phyloP scores from a whole-genome alignment of 2,113 vertebrate species.

The Syngnathus scovelli region DNA sequence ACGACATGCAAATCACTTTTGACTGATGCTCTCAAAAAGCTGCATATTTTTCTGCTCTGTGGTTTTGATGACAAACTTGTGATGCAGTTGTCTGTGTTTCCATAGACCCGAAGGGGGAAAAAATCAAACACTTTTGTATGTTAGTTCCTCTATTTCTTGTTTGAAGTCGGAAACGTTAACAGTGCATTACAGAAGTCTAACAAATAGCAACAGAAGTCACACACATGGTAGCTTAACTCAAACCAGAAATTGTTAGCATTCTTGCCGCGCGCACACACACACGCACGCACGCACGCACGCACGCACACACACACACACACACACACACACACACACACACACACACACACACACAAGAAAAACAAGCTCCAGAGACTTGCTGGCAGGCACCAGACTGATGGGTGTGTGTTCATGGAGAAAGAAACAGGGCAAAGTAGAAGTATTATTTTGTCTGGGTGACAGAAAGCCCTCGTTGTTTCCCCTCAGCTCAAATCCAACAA shows the following conservation, averaged over 20 bases:
- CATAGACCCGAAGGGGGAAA: not conserved
- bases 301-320: conserved; percentile 23
- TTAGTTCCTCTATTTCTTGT: conserved; percentile 23
- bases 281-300: conserved; percentile 7
- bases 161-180: conserved; percentile 43
- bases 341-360: conserved; percentile 20
- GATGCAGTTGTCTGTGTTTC: conserved; percentile 26
- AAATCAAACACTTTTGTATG: conserved; percentile 14
- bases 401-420: conserved; percentile 40
- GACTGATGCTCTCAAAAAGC: conserved; percentile 13
- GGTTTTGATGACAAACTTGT: conserved; percentile 27
- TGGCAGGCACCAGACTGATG: conserved; percentile 43
- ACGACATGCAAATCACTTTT: conserved; percentile 21
- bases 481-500: conserved; percentile 39
- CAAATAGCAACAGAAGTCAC: conserved; percentile 23
- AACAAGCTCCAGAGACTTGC: conserved; percentile 43
- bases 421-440: conserved; percentile 31
- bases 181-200: conserved; percentile 29
- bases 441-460: conserved; percentile 28
- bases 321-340: conserved; percentile 21
- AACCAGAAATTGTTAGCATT: conserved; percentile 33
- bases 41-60: not conserved
- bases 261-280: conserved; percentile 7
- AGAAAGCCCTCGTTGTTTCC: conserved; percentile 59
- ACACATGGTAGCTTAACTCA: conserved; percentile 28